A percentile compares a stretch with the other conserved stretches of the same genome.
Evolutionary conservation across 1,140 invertebrate species (phyloP).

Genomic region (Bombus waltoni): DNA sequence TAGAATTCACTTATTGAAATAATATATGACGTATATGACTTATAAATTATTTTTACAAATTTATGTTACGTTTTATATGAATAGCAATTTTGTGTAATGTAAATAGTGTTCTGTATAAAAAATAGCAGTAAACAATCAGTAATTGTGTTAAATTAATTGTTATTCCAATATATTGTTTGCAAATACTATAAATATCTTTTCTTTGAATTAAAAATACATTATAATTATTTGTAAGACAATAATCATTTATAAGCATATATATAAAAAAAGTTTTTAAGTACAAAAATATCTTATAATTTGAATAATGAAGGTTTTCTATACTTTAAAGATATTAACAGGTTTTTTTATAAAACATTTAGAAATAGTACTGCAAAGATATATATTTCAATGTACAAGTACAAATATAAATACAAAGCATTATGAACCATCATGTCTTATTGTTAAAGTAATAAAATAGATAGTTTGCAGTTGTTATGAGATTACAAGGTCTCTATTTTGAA

Average conservation of each 20-base stretch:
- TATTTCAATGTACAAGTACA: conserved; percentile 23
- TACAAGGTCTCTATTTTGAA: conserved; percentile 23
- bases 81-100: not conserved
- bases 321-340: not conserved
- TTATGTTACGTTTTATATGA: not conserved
- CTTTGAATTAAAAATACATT: not conserved
- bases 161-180: not conserved
- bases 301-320: not conserved
- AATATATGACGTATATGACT: not conserved
- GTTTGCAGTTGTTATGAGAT: conserved; percentile 10
- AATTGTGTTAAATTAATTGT: not conserved
- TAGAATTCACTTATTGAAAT: not conserved
- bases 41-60: not conserved
- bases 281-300: not conserved
- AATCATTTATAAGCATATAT: conserved; percentile 8
- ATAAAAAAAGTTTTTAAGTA: conserved; percentile 4
- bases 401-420: conserved; percentile 19
- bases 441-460: conserved; percentile 33
- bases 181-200: not conserved
- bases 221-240: not conserved
- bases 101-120: not conserved
- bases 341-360: conserved; percentile 2
- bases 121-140: not conserved
- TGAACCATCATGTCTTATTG: not conserved
- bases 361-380: not conserved